These are phyloP conservation scores for Salarias fasciatus DNA, from an alignment of 2,797 vertebrate species.

Conservation along the genomic window DNA sequence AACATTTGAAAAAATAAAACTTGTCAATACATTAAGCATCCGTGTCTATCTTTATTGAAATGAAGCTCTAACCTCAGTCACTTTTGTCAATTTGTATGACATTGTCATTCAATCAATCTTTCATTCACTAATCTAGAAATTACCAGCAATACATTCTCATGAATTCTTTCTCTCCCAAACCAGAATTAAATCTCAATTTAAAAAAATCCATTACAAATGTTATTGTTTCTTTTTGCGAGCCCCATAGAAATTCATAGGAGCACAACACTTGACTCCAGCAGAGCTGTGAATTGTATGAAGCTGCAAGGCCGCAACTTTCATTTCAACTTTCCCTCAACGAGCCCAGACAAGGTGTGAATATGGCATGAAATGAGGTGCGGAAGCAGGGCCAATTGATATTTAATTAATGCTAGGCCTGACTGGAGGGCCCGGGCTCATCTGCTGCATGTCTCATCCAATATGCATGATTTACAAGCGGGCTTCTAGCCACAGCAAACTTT, in stretches of 20 bases:
- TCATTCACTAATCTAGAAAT: too few relatives aligned
- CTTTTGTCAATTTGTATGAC: too few relatives aligned
- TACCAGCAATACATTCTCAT: background rate
- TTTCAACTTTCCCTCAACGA: conserved; percentile 64
- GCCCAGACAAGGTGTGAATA: conserved; percentile 73
- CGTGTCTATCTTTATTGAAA: too few relatives aligned
- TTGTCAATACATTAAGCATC: too few relatives aligned
- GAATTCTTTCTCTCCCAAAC: background rate
- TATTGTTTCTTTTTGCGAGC: conserved; percentile 18
- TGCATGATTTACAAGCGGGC: conserved; percentile 76
- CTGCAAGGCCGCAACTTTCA: conserved; percentile 64
- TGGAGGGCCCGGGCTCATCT: conserved; percentile 74
- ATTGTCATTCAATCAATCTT: too few relatives aligned
- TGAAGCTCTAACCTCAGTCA: too few relatives aligned
- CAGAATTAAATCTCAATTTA: background rate
- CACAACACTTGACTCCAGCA: conserved; percentile 7
- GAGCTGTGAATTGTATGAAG: conserved; percentile 35
- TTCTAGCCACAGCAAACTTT: conserved; percentile 71
- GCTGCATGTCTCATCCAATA: conserved; percentile 79
- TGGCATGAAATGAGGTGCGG: conserved; percentile 76
- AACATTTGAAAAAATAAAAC: too few relatives aligned
- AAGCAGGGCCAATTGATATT: conserved; percentile 79
- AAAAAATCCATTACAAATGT: conserved; percentile 6
- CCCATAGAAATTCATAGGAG: conserved; percentile 29
- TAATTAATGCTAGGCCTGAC: conserved; percentile 79